Base-by-base conservation (phyloP, 2,888 invertebrate genomes). In the Cephus rjabovi region DNA sequence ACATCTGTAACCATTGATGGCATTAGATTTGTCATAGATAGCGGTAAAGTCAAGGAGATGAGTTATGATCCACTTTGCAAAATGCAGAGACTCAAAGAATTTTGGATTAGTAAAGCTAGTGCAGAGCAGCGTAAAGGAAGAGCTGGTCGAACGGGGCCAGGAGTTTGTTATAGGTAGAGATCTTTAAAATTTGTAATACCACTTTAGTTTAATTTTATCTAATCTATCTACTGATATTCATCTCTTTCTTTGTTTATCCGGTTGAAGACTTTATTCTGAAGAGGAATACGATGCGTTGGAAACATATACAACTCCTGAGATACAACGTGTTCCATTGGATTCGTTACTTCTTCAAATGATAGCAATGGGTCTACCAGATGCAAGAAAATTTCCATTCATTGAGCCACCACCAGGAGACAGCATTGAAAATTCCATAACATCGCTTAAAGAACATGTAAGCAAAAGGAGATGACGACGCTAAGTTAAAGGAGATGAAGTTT, bases 1-100 rank as follows among this genome's bases (percentile, higher is more conserved):
- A 99, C 99, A 0, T 99, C 99, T 0, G 96, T 99, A 4, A 99
- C 99, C 0, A 99, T 99, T 77, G 99, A 99, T 90, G 99, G 99
- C 0, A 96, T 99, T 77, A 93, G 99, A 87, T 99, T 99, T 92
- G 99, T 99, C 0, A 95, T 97, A 0, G 99, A 99, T 91, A 98
- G 98, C 3, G 99, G 99, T 37, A 98, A 98, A 93, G 97, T 96
- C 0, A 99, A 99, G 92, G 97, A 99, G 92, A 99, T 99, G 98
- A 97, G 96, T 87, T 99, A 97, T 89, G 98, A 99, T 91, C 95
- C 97, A 0, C 94, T 94, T 1, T 96, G 96, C 78, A 98, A 98
- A 90, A 97, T 99, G 93, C 98, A 98, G 89, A 93, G 95, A 69
- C 92, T 98, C 1, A 97, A 98, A 90, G 99, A 99, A 92, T 98